Conservation (phyloP, 2,888 invertebrate genomes). For the Drosophila borborema region DNA sequence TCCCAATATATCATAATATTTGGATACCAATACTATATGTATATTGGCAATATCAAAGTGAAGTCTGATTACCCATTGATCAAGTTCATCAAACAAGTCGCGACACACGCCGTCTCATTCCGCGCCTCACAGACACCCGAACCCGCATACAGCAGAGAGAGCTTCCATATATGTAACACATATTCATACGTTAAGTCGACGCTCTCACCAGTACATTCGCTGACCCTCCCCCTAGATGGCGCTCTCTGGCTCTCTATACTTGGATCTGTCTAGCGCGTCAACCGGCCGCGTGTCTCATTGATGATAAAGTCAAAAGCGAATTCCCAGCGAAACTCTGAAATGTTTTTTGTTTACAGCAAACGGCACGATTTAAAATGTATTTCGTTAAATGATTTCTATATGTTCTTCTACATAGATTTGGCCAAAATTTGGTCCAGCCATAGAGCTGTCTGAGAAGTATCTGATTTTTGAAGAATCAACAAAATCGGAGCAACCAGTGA, state of each 20-base stretch:
- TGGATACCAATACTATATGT: background rate
- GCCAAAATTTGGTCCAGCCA: slow-evolving; percentile 20
- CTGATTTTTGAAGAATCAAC: slow-evolving; percentile 75
- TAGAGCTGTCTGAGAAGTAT: slow-evolving; percentile 45
- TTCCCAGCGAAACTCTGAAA: slow-evolving; percentile 45
- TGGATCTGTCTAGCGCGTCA: slow-evolving; percentile 25
- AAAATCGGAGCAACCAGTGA: slow-evolving; percentile 65
- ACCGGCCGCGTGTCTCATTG: slow-evolving; percentile 65
- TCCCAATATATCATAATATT: background rate
- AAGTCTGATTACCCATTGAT: background rate
- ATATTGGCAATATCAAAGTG: background rate
- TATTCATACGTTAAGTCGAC: background rate
- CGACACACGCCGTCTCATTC: slow-evolving; percentile 28
- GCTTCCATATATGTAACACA: background rate
- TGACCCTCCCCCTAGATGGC: background rate
- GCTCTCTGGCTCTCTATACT: slow-evolving; percentile 11
- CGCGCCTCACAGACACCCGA: slow-evolving; percentile 2
- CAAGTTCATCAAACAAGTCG: slow-evolving; percentile 26
- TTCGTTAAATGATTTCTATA: slow-evolving; percentile 79
- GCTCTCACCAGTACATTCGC: slow-evolving; percentile 14
- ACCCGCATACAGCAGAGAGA: background rate
- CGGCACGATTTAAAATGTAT: slow-evolving; percentile 77
- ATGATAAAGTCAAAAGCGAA: slow-evolving; percentile 52
- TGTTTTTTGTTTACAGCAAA: slow-evolving; percentile 67
- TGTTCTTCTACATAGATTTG: slow-evolving; percentile 37